Percentiles rank a stretch among this genome's conserved stretches.
Conservation (phyloP, 2,888 invertebrate genomes). For the Periphyllus acericola region DNA sequence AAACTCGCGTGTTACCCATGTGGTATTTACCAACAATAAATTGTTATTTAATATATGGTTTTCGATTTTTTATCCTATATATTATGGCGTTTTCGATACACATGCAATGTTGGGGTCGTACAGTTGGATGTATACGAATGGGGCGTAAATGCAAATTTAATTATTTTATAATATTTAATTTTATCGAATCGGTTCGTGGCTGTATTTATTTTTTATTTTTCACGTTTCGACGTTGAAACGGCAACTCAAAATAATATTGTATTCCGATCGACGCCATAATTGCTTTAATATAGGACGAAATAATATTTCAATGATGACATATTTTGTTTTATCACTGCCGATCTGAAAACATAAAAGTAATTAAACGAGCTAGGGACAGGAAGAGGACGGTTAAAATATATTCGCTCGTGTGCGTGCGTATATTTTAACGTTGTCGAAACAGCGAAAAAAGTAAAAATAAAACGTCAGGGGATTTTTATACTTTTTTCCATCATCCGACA, state of each 20-base stretch:
- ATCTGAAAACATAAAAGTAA: not conserved
- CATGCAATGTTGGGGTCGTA: not conserved
- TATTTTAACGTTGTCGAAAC: not conserved
- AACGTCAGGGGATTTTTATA: too few species aligned
- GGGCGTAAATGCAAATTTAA: not conserved
- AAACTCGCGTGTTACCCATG: too few species aligned
- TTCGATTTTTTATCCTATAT: too few species aligned
- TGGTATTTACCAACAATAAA: too few species aligned
- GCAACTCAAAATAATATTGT: not conserved
- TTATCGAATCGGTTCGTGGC: not conserved
- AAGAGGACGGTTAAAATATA: not conserved
- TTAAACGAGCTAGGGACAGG: not conserved
- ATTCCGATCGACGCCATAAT: not conserved
- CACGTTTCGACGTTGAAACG: not conserved
- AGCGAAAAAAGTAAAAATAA: not conserved
- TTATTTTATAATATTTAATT: not conserved
- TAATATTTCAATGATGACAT: too few species aligned
- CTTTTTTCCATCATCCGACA: too few species aligned
- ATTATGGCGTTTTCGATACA: not conserved
- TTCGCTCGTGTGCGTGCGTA: not conserved
- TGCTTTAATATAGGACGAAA: not conserved
- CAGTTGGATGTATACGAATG: not conserved
- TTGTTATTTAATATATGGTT: too few species aligned
- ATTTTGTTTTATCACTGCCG: too few species aligned
- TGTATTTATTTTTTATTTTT: not conserved